phyloP scores from a whole-genome alignment of 2,113 vertebrate genomes.

The Tapirus terrestris region DNA sequence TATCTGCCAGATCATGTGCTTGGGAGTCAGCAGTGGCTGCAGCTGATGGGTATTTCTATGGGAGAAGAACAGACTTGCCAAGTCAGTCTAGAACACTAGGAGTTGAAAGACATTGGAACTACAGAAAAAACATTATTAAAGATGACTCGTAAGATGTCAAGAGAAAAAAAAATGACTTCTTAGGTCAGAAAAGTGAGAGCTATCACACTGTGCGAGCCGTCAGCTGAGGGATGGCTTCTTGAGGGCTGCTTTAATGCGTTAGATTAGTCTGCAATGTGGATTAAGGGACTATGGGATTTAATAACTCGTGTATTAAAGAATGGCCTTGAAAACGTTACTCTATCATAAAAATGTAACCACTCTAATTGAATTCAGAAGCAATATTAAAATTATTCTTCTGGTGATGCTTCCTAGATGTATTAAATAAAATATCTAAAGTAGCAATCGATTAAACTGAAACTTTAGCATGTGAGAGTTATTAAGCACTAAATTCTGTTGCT shows the following conservation, averaged over 20 bases:
- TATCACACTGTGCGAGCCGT: background rate
- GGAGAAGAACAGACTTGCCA: background rate
- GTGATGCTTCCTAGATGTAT: constrained; percentile 60
- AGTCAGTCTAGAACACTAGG: background rate
- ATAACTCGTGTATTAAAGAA: constrained; percentile 63
- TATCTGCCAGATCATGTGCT: background rate
- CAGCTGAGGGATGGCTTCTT: constrained; percentile 6
- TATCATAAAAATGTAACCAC: constrained; percentile 59
- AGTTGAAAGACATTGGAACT: background rate
- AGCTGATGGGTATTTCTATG: background rate
- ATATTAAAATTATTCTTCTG: constrained; percentile 52
- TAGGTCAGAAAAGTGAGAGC: constrained; percentile 12
- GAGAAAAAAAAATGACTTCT: constrained; percentile 45
- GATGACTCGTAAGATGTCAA: constrained; percentile 69
- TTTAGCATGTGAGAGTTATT: constrained; percentile 13
- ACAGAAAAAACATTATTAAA: constrained; percentile 58
- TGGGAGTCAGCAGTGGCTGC: background rate
- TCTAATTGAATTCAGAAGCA: constrained; percentile 65
- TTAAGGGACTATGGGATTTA: constrained; percentile 71
- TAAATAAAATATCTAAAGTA: constrained; percentile 64
- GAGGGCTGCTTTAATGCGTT: constrained; percentile 54
- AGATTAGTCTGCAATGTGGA: constrained; percentile 53
- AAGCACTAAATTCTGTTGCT: constrained; percentile 54
- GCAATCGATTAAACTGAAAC: constrained; percentile 51
- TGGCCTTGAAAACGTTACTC: constrained; percentile 50